Evolutionary conservation across 2,888 invertebrate species (phyloP), one percentile per base, ranked within the genome.

Genomic region (Blastobasis adustella): DNA sequence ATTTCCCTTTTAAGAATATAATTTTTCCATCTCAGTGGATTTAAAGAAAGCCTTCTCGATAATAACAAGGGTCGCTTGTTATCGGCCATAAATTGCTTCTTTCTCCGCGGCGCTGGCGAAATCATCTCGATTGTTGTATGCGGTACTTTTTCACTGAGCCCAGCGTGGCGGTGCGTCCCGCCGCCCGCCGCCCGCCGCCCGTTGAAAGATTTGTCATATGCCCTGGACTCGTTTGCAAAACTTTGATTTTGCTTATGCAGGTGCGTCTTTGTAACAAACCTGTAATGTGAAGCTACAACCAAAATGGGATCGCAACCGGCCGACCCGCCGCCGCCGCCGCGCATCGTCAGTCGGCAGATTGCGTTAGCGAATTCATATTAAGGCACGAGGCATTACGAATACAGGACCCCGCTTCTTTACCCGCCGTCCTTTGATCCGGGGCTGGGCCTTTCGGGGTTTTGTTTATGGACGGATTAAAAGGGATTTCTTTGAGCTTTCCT

Each of bases 401-500:
- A 59, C 58, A 54, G 57, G 52, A 54, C 52, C 62, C 61, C 44
- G 42, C 38, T 47, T 40, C 23, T n/a, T 47, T 10, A 10, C 10
- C 47, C 51, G 47, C 46, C 52, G 60, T 52, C 58, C 69, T 78
- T 74, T 76, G 76, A 79, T 73, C 73, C 69, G 8, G 36, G 6
- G 62, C 56, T 61, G 64, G 60, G 56, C 61, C 58, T 56, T 59
- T 60, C 9, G 42, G 66, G 62, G 71, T 71, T 80, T 79, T 82
- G 79, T 79, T 82, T 82, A 80, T 71, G 65, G 65, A 60, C 51
- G 69, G 70, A 75, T 77, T 81, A 77, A 76, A 78, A 76, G 69
- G 66, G 71, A 69, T 65, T 67, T 64, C 65, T 67, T 65, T 69
- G 64, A 67, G 66, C 66, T 63, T 67, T 62, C 64, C 66, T 63